Evolutionary conservation across 2,888 invertebrate genomes (phyloP).

Genomic region (Acholoe squamosa): DNA sequence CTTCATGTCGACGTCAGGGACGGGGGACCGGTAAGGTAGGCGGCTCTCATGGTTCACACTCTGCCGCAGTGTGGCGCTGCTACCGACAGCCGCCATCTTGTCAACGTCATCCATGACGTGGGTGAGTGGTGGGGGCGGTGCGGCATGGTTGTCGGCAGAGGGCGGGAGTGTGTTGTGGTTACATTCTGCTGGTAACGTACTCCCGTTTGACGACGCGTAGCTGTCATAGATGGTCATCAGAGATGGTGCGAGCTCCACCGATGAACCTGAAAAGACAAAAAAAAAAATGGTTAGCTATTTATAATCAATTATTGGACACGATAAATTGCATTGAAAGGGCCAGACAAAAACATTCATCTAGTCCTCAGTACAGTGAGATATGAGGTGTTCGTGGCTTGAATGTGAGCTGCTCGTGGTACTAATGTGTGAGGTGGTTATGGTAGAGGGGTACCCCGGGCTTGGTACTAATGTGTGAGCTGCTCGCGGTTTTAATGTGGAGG

Average conservation of each 20-base stretch:
- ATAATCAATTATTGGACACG: neutral
- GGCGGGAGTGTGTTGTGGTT: neutral
- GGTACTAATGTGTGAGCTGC: too few relatives aligned
- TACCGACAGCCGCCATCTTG: constrained; percentile 44
- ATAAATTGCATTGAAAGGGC: too few relatives aligned
- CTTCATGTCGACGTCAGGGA: neutral
- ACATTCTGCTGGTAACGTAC: neutral
- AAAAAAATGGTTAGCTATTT: neutral
- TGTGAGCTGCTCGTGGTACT: too few relatives aligned
- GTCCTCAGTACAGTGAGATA: too few relatives aligned
- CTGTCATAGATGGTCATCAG: constrained; percentile 67
- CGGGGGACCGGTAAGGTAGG: neutral
- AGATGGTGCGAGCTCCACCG: constrained; percentile 66
- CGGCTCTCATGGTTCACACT: constrained; percentile 41
- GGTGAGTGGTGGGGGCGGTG: neutral
- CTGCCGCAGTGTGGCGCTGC: constrained; percentile 28
- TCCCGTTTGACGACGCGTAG: constrained; percentile 42
- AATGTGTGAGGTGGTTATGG: too few relatives aligned
- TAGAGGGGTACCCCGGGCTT: too few relatives aligned
- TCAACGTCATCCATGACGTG: constrained; percentile 36
- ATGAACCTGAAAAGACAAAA: constrained; percentile 65
- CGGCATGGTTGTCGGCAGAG: neutral
- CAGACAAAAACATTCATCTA: too few relatives aligned
- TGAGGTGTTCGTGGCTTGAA: too few relatives aligned
- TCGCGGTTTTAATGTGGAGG: too few relatives aligned